Base-by-base conservation (phyloP, 2,888 invertebrate species). In the Agrotis segetum region DNA sequence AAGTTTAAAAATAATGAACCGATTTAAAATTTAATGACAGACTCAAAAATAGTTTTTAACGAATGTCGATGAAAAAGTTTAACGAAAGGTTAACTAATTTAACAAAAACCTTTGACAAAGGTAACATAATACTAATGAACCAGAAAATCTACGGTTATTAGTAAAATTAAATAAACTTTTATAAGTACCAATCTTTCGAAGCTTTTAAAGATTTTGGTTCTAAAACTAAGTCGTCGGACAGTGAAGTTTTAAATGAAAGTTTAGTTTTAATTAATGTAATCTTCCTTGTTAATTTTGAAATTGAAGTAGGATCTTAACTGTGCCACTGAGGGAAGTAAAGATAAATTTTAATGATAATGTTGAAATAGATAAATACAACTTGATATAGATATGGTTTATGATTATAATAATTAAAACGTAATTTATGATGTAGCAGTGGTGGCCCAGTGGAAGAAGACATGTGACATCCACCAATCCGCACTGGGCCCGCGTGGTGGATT, bases 221-320 rank as follows among this genome's bases (percentile, higher is more conserved):
- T 4, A 63, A 70, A 59, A 71, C 59, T 17, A n/a, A 11, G 34
- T 47, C 13, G 19, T 46, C 55, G 63, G 19, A 50, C 78, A 77
- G 13, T 60, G n/a, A 77, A 60, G 44, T 75, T 75, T 62, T 60
- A 49, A 71, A 50, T 46, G 59, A 59, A 71, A 77, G 71, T 40
- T 14, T 46, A 59, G 13, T 77, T 14, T 21, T 50, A 68, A 77
- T 63, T 46, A 24, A 19, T 50, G 19, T 59, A 2, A 61, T 50
- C 62, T 44, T 49, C 29, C 40, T 34, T 56, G 69, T 56, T 24
- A 53, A 34, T 46, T 46, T 62, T 19, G 19, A 67, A 40, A 0
- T 34, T 34, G 2, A 55, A 56, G 19, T 59, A n/a, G 9, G 49
- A 5, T 11, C n/a, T 24, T 49, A 13, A 46, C 46, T 17, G 7